Conservation (phyloP, 2,113 vertebrate species). For the Paedocypris sp. region DNA sequence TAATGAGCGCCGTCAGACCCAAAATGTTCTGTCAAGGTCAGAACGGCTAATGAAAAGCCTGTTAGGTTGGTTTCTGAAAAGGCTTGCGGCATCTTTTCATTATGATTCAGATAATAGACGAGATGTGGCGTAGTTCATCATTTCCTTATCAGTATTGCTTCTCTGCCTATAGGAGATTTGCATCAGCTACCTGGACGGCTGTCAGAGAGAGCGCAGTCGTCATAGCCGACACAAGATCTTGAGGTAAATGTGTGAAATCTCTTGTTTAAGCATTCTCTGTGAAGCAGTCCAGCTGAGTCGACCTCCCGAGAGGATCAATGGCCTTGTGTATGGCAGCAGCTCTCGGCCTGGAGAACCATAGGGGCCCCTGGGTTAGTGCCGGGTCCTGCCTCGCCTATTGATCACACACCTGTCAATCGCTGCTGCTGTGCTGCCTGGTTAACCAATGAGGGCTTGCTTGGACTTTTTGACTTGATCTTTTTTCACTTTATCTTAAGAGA, state of each 20-base stretch:
- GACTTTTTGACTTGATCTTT: constrained; percentile 7
- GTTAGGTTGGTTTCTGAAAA: too few relatives aligned
- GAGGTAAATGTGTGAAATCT: constrained; percentile 63
- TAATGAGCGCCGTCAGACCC: too few relatives aligned
- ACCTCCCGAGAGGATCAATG: constrained; percentile 36
- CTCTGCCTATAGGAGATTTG: constrained; percentile 76
- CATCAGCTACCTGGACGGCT: constrained; percentile 96
- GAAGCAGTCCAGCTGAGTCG: not conserved
- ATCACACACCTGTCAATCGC: constrained; percentile 30
- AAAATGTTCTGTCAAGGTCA: too few relatives aligned
- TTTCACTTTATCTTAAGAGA: not conserved
- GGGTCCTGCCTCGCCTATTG: constrained; percentile 30
- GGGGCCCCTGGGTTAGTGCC: constrained; percentile 3
- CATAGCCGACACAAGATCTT: constrained; percentile 92
- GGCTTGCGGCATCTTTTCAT: too few relatives aligned
- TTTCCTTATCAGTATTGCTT: constrained; percentile 6
- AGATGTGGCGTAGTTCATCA: not conserved
- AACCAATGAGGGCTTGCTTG: not conserved
- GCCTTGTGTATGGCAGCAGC: constrained; percentile 22
- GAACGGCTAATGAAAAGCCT: too few relatives aligned
- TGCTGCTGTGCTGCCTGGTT: constrained; percentile 22
- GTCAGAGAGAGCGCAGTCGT: constrained; percentile 85
- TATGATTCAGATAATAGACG: too few relatives aligned
- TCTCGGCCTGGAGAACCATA: constrained; percentile 10
- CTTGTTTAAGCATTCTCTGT: constrained; percentile 12